Conservation (phyloP, 1,140 invertebrate species). For the Drosophila albomicans region DNA sequence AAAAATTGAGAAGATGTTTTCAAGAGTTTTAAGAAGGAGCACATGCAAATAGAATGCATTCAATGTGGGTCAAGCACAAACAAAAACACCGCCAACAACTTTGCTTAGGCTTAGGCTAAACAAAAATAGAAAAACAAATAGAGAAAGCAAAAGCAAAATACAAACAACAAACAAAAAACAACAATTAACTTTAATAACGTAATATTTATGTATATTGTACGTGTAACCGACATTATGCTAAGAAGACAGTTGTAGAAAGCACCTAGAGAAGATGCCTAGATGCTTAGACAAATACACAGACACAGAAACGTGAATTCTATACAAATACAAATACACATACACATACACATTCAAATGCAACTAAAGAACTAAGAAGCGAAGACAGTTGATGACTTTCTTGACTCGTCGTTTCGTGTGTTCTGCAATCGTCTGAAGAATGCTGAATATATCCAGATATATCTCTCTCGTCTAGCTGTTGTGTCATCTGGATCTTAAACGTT, state of each 20-base stretch:
- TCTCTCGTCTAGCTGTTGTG: too few relatives aligned
- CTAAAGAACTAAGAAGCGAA: not conserved
- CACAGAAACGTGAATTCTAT: not conserved
- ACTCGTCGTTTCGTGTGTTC: too few relatives aligned
- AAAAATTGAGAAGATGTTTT: not conserved
- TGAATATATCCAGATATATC: too few relatives aligned
- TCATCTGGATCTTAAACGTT: too few relatives aligned
- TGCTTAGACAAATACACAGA: constrained; percentile 12
- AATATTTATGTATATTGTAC: constrained; percentile 4
- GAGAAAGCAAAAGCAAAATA: not conserved
- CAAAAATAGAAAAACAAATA: constrained; percentile 4
- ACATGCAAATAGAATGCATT: constrained; percentile 19
- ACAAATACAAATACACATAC: not conserved
- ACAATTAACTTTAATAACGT: constrained; percentile 29
- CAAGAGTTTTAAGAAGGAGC: constrained; percentile 11
- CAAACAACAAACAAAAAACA: constrained; percentile 6
- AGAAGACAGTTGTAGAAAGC: constrained; percentile 12
- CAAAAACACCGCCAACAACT: constrained; percentile 56
- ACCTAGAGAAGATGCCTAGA: constrained; percentile 24
- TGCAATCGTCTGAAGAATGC: too few relatives aligned
- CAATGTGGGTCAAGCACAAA: constrained; percentile 35
- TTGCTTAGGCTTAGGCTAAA: constrained; percentile 27
- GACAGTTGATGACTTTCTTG: too few relatives aligned
- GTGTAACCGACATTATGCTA: constrained; percentile 7
- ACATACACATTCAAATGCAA: not conserved